Conservation (phyloP, 2,797 vertebrate species). For the Tinamus major region DNA sequence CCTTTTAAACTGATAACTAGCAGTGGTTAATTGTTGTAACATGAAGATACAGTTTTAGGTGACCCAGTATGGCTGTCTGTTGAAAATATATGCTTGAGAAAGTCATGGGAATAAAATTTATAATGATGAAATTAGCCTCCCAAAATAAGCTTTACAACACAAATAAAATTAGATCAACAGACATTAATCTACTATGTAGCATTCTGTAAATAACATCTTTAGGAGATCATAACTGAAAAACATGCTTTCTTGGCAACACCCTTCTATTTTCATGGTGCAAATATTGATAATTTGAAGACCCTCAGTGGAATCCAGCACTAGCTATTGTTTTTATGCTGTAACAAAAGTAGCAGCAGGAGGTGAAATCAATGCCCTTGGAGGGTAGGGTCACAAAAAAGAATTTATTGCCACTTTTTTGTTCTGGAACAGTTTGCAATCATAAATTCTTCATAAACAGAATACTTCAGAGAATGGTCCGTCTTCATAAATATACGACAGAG, state of each 20-base stretch:
- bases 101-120: slow-evolving; percentile 59
- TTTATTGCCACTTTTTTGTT: slow-evolving; percentile 95
- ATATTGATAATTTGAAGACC: slow-evolving; percentile 89
- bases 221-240: slow-evolving; percentile 80
- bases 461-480: slow-evolving; percentile 96
- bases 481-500: slow-evolving; percentile 96
- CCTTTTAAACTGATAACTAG: slow-evolving; percentile 53
- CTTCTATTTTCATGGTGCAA: slow-evolving; percentile 82
- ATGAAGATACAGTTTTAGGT: slow-evolving; percentile 35
- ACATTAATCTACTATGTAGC: slow-evolving; percentile 63
- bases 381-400: slow-evolving; percentile 90
- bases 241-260: slow-evolving; percentile 74
- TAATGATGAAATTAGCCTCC: slow-evolving; percentile 60
- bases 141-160: slow-evolving; percentile 73
- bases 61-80: background rate
- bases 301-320: slow-evolving; percentile 84
- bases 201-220: slow-evolving; percentile 80
- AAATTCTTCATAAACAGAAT: slow-evolving; percentile 98
- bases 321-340: slow-evolving; percentile 88
- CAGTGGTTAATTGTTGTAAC: slow-evolving; percentile 43
- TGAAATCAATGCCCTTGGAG: slow-evolving; percentile 91
- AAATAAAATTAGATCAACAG: slow-evolving; percentile 78
- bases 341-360: slow-evolving; percentile 90
- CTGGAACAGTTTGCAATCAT: slow-evolving; percentile 95
- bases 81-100: slow-evolving; percentile 44